A percentile compares a stretch with the other conserved stretches of the same genome.
These are phyloP conservation scores for Auanema freiburgensis DNA, from an alignment of 2,888 invertebrate species.

Conservation along the genomic window DNA sequence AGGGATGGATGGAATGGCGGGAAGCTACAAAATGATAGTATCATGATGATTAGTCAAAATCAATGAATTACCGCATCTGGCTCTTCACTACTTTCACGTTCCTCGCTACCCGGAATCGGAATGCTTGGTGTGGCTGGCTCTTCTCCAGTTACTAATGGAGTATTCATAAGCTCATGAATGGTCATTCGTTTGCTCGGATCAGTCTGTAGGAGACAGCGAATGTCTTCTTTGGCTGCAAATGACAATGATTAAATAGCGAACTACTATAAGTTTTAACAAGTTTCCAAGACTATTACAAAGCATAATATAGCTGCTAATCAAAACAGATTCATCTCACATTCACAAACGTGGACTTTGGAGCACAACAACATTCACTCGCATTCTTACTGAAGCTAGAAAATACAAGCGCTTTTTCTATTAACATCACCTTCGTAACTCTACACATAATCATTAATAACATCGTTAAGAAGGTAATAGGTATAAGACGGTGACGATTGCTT, in stretches of 20 bases:
- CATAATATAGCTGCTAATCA: too few relatives aligned
- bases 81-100: constrained; percentile 21
- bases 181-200: constrained; percentile 56
- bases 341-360: too few relatives aligned
- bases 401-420: constrained; percentile 4
- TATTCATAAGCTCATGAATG: constrained; percentile 57
- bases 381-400: background rate
- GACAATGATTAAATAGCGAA: too few relatives aligned
- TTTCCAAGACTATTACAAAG: too few relatives aligned
- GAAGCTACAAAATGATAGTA: background rate
- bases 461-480: constrained; percentile 7
- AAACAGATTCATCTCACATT: too few relatives aligned
- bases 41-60: background rate
- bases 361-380: background rate
- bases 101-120: constrained; percentile 30
- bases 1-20: constrained; percentile 33
- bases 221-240: constrained; percentile 58
- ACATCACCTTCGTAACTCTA: too few relatives aligned
- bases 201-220: constrained; percentile 53
- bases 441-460: too few relatives aligned
- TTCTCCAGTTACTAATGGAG: constrained; percentile 47
- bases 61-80: constrained; percentile 17
- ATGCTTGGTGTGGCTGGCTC: constrained; percentile 21
- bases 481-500: constrained; percentile 27
- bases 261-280: too few relatives aligned